Evolutionary conservation across 2,113 vertebrate genomes (phyloP).

Genomic region (Oncorhynchus mykiss): DNA sequence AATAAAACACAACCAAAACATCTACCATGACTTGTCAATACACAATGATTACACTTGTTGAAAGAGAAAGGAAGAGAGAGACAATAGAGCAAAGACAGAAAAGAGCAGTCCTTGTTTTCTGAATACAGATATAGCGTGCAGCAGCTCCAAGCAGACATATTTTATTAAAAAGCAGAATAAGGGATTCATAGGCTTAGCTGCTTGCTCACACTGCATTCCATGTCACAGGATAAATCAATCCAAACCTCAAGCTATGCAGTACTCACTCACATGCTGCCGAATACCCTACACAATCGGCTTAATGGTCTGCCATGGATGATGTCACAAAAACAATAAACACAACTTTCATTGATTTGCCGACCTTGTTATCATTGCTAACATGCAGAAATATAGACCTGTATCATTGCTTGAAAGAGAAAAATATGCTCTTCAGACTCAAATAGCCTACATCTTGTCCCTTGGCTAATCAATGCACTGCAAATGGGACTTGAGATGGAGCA

Average conservation of each 20-base stretch:
- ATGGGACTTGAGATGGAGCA: background rate
- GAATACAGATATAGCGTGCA: background rate
- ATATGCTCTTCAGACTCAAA: background rate
- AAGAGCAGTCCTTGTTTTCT: background rate
- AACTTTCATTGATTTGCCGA: background rate
- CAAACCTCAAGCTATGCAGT: background rate
- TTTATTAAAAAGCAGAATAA: background rate
- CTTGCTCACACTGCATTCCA: constrained; percentile 16
- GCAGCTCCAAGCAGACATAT: background rate
- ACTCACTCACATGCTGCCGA: background rate
- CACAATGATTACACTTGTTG: background rate
- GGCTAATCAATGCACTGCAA: background rate
- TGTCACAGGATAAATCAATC: constrained; percentile 3
- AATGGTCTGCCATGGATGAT: too few relatives aligned
- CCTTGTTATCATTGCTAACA: background rate
- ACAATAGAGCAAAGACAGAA: background rate
- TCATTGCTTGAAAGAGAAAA: background rate
- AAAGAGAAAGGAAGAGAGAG: too few relatives aligned
- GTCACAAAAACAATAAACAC: too few relatives aligned
- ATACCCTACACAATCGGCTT: background rate
- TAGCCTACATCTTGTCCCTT: background rate
- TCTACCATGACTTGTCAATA: background rate
- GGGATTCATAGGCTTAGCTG: constrained; percentile 19
- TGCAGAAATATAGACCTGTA: background rate
- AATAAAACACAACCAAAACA: background rate